Evolutionary conservation across 2,888 invertebrate genomes (phyloP), one percentile per base, ranked within the genome.

Genomic region (Liposcelis brunnea): DNA sequence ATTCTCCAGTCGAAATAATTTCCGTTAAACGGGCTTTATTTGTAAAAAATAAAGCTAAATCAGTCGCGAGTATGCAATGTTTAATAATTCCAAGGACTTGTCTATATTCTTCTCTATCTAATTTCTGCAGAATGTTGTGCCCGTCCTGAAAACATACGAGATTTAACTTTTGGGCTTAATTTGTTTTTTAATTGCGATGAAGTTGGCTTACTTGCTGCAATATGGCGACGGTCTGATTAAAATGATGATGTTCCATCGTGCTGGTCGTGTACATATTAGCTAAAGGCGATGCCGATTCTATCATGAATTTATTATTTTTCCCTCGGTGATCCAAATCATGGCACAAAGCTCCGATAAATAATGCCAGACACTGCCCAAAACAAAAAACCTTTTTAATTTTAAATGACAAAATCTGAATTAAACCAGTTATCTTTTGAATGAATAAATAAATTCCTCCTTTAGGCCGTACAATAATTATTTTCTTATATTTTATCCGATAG

Each of bases 251-350:
- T 58, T 87, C 87, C 69, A 86, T 74, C 0, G 86, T 84, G 0
- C 84, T 84, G 0, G 86, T 87, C 31, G 82, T 77, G 60, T 87
- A 87, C 60, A 89, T 81, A 19, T 80, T 74, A 0, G 86, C 86
- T 32, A 89, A 63, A 0, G 87, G 86, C 2, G 85, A 82, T 45
- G 78, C 79, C 18, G 77, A 81, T 53, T 84, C 81, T 53, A 78
- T 70, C 81, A 86, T 83, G 60, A 84, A 87, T 57, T 82, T 79
- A 58, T 87, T 87, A 49, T 83, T 87, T 60, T 83, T 85, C 1
- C 86, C 86, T 19, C 86, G 68, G 58, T 89, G 87, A 57, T 89
- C 87, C 55, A 87, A 60, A 58, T 89, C 89, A 56, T 87, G 89
- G 57, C 87, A 87, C 4, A 89, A 66, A 37, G 82, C 77, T 0